Evolutionary conservation across 1,140 invertebrate species (phyloP).

Genomic region (Apis dorsata): DNA sequence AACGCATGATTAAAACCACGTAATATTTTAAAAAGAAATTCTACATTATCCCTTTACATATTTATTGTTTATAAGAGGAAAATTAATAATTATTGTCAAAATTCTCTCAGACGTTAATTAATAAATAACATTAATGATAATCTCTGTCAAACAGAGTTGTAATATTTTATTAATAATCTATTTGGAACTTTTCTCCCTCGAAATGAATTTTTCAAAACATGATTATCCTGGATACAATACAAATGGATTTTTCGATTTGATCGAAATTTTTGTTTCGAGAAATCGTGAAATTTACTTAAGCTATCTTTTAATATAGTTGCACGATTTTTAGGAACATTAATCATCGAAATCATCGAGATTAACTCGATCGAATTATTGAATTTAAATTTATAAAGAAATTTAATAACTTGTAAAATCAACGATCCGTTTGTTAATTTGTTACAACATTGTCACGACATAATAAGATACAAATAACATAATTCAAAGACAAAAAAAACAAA

Average conservation of each 20-base stretch:
- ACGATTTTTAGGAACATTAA: not conserved
- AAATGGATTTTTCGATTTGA: too few species aligned
- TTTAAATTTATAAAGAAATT: not conserved
- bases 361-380: not conserved
- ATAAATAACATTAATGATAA: not conserved
- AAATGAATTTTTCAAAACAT: too few species aligned
- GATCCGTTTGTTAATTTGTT: not conserved
- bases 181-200: not conserved
- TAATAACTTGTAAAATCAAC: not conserved
- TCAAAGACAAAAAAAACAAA: not conserved
- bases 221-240: too few species aligned
- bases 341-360: not conserved
- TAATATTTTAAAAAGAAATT: not conserved
- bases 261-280: too few species aligned
- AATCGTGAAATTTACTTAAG: too few species aligned
- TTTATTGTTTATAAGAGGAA: not conserved
- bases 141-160: not conserved
- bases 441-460: not conserved
- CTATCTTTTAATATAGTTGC: not conserved
- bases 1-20: not conserved
- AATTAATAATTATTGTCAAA: not conserved
- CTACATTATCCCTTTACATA: not conserved
- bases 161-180: not conserved
- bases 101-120: not conserved
- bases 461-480: not conserved